Evolutionary conservation across 2,113 vertebrate genomes (phyloP), one percentile per base, ranked within the genome.

Genomic region (Amblyornis subalaris): DNA sequence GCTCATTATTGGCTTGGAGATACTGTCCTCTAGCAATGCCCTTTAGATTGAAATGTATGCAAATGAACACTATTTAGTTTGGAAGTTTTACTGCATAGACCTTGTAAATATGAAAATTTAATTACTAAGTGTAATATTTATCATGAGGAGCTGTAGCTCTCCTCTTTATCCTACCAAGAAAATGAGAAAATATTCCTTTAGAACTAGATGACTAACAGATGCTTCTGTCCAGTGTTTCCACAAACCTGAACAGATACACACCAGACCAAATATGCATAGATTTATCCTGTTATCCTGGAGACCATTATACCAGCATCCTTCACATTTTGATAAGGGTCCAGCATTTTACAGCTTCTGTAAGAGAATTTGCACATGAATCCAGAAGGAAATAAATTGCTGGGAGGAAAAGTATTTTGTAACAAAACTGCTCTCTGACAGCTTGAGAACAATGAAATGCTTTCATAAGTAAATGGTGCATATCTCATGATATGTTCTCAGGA

Each of bases 21-120:
- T 74, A 58, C 79, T 89, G 88, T 86, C 67, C 81, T 93, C 81
- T 92, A 94, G 91, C 7, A 7, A 81, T 93, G 79, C 62, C 95
- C 95, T 95, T 95, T 94, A 72, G 87, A 91, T 69, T 69, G 57
- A 93, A 95, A 67, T 84, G 23, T 83, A 94, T 95, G 95, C 65
- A 97, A 96, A 97, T 96, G 42, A 93, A 73, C 76, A 66, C 95
- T 96, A 81, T 94, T 97, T 97, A 90, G 96, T 96, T 96, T 93
- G 90, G 29, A 93, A 54, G 24, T 78, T 95, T 96, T 95, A 83
- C 75, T 90, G 81, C 8, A 9, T 18, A 10, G 47, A 84, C 75
- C 78, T 96, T 95, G 80, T 88, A 97, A 91, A 94, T 95, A 80
- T 91, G 83, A 97, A 97, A 95, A 97, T 88, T 91, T 97, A 97